A percentile compares a stretch with the other conserved stretches of the same genome.
Evolutionary conservation across 92 coral and sea anemone species (phyloP).

Genomic region (Hydrozoanthus gracilis): DNA sequence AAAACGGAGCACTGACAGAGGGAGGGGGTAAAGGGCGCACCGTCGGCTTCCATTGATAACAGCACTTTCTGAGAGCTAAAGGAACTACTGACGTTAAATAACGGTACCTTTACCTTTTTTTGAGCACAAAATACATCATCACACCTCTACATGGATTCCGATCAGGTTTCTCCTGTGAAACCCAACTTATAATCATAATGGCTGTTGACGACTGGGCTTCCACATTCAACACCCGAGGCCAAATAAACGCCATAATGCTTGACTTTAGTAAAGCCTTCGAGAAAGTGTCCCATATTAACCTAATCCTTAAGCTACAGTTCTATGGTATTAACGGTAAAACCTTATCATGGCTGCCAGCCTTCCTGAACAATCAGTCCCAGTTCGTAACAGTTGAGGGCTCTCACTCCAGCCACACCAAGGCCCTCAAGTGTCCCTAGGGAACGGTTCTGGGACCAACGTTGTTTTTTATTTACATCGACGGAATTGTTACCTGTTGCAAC

Average conservation of each 20-base stretch:
- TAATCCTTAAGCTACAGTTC: constrained; percentile 4
- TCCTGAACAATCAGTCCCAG: not conserved
- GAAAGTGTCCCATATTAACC: constrained; percentile 23
- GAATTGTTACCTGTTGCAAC: not conserved
- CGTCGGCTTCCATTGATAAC: no score
- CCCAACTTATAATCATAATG: constrained; percentile 27
- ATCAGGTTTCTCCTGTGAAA: constrained; percentile 46
- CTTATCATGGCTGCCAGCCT: not conserved
- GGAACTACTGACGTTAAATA: no score
- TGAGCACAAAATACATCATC: not conserved
- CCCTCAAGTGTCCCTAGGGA: not conserved
- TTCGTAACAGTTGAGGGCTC: not conserved
- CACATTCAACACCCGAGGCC: not conserved
- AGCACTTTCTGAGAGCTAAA: no score
- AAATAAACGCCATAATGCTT: constrained; percentile 15
- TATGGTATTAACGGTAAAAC: not conserved
- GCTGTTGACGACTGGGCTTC: constrained; percentile 19
- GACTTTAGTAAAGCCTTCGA: constrained; percentile 6
- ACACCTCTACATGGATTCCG: constrained; percentile 30
- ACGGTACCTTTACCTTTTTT: no score
- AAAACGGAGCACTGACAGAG: no score
- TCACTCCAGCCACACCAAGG: constrained; percentile 5
- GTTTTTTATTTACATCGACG: not conserved
- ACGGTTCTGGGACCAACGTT: not conserved
- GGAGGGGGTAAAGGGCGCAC: no score